Evolutionary conservation across 2,797 vertebrate species (phyloP).

Genomic region (Limosa lapponica): DNA sequence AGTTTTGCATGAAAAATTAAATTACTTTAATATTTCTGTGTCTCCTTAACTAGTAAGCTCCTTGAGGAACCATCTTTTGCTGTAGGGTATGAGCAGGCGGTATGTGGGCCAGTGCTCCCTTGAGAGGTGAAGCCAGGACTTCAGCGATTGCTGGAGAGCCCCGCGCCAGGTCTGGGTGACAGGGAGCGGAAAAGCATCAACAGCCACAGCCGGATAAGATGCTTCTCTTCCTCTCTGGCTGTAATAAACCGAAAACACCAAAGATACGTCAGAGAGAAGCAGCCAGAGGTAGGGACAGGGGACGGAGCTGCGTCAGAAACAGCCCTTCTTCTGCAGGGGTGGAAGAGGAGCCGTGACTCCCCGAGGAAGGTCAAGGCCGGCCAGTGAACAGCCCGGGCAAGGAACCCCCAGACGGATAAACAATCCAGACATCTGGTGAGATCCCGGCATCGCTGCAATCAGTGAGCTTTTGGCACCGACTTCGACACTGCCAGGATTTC

Average conservation of each 20-base stretch:
- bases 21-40: background rate
- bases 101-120: background rate
- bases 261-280: background rate
- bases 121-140: background rate
- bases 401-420: slow-evolving; percentile 43
- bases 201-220: background rate
- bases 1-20: slow-evolving; percentile 53
- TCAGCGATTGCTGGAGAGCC: background rate
- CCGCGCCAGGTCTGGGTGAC: background rate
- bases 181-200: background rate
- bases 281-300: background rate
- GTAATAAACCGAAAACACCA: background rate
- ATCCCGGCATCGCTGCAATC: slow-evolving; percentile 44
- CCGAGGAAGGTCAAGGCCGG: slow-evolving; percentile 30
- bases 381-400: background rate
- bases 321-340: background rate
- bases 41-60: background rate
- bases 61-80: background rate
- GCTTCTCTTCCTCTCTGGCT: slow-evolving; percentile 19
- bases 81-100: background rate
- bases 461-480: slow-evolving; percentile 41
- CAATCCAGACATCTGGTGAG: slow-evolving; percentile 59
- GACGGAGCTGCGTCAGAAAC: background rate
- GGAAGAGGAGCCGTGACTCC: background rate
- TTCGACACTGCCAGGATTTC: slow-evolving; percentile 67